Base-by-base conservation (phyloP, 2,797 vertebrate species). In the Muscicapa striata region DNA sequence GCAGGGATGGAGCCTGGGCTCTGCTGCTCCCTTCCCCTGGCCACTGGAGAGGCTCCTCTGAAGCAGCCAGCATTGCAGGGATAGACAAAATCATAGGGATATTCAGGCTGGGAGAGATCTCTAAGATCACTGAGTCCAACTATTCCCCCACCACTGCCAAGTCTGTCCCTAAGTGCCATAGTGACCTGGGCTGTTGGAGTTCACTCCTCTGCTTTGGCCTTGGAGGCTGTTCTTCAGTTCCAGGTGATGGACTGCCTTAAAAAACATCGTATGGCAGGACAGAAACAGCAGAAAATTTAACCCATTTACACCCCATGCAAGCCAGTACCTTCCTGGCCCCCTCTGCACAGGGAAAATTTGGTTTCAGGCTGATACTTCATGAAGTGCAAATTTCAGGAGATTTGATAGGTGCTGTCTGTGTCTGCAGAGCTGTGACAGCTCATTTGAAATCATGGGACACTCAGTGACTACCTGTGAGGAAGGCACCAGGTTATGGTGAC, bases 231-330 rank as follows among this genome's bases (percentile, higher is more conserved):
- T 84, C 59, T 75, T n/a, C 16, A 55, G 13, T 38, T 58, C 30
- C 45, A 54, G 61, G 29, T 49, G 61, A 34, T 52, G 62, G 24
- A 55, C n/a, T 27, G 13, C 46, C 58, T 78, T 27, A 20, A 38
- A 22, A 74, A 91, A 61, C n/a, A 15, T 11, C 38, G 32, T 24
- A 21, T 18, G 58, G 34, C 80, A 75, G 27, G 54, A 30, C 24
- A 49, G 78, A 62, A 87, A 26, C 26, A 24, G 22, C 57, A 69
- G 45, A 0, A 5, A 54, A 74, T 68, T 24, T 26, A 67, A 68
- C 23, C 45, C 29, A 2, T 55, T 49, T 52, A 49, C 30, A 19
- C 3, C 38, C 26, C 0, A 0, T 55, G 36, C 46, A 29, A 43
- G 9, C 5, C 51, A 27, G 36, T 21, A 29, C 43, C 13, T 58